Base-by-base conservation (phyloP, 2,888 invertebrate species). In the Nematopogon swammerdamellus region DNA sequence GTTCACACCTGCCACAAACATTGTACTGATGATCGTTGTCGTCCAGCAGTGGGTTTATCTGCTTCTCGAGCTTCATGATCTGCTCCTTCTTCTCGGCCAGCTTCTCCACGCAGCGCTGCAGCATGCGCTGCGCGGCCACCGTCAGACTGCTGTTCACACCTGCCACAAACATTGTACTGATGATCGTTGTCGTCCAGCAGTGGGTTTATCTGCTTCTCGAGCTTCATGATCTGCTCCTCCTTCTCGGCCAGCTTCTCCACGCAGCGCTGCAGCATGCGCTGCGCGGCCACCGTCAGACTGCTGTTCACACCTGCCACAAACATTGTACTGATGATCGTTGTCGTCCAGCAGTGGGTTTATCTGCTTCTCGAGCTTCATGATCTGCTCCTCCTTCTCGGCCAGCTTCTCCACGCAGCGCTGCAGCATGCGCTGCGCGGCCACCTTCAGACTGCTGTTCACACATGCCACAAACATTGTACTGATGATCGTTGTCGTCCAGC, bases 151-250 rank as follows among this genome's bases (percentile, higher is more conserved):
- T 92, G 56, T 88, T 88, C 25, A 85, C 82, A 42, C 92, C 88
- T 88, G 56, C 18, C 14, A 20, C 3, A 42, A 4, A 42, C 6
- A 42, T 6, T 42, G 42, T 42, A 16, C n/a, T n/a, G n/a, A 79
- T 95, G 95, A 71, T 98, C 97, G 65, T 98, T 89, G 61, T 98
- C 98, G 67, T 98, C 97, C 36, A 99, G 79, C 47, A 99, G 79
- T 1, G 99, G 99, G 80, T 99, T 99, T 58, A 99, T 99, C 19
- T 95, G 94, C 70, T 98, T 97, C 70, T 99, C 99, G 42, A 99
- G 71, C 56, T 94, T 85, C 90, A 97, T 97, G 49, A 99, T 73
- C 63, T 92, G 88, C 55, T 97, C 95, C 66, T 99, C 98, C 56
- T 95, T 95, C 64, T 97, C 96, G 0, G 88, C 89, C 42, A 97